These are phyloP conservation scores for Falco concolor DNA, from an alignment of 2,797 vertebrate species.

Conservation along the genomic window DNA sequence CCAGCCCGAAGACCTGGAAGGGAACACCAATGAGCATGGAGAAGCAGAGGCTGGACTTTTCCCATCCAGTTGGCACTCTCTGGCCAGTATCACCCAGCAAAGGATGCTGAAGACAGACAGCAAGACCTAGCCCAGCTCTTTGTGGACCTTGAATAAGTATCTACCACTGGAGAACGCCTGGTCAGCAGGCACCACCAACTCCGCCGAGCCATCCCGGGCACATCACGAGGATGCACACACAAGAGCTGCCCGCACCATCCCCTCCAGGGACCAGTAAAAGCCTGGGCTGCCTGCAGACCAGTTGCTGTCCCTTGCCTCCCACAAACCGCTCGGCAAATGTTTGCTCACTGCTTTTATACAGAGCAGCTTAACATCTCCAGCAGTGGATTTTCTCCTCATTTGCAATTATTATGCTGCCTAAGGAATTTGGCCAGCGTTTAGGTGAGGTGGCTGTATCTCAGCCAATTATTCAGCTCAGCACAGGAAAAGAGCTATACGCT, in stretches of 20 bases:
- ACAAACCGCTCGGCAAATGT: neutral
- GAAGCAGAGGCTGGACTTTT: neutral
- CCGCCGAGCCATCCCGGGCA: neutral
- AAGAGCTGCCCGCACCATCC: neutral
- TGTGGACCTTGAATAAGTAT: neutral
- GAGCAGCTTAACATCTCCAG: neutral
- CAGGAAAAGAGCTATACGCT: neutral
- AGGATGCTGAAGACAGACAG: neutral
- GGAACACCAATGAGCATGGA: neutral
- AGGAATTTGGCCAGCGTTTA: neutral
- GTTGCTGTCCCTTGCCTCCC: neutral
- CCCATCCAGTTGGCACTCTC: neutral
- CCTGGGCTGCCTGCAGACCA: neutral
- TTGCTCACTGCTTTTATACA: neutral
- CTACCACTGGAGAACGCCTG: neutral
- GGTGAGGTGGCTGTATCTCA: neutral
- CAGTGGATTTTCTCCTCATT: neutral
- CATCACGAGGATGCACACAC: neutral
- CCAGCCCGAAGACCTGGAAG: slow-evolving; percentile 90
- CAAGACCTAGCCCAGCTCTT: neutral
- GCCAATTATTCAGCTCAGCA: neutral
- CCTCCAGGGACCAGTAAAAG: neutral
- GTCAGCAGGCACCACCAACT: neutral
- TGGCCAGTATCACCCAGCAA: neutral
- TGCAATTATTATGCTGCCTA: neutral